Evolutionary conservation across 2,888 invertebrate species (phyloP).

Genomic region (Ornithoptera priamus): DNA sequence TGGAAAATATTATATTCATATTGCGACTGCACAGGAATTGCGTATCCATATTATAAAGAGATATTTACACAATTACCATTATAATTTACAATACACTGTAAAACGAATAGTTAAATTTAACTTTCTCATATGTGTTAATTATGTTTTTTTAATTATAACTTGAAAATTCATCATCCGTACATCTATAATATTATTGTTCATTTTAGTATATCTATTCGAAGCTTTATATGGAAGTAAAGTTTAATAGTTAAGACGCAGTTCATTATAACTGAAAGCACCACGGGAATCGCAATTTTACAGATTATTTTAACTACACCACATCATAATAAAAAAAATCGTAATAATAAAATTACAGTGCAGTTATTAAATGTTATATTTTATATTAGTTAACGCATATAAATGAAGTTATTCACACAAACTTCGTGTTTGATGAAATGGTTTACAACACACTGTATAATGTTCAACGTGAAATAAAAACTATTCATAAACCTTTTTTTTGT

Average conservation of each 20-base stretch:
- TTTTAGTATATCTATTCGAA: background rate
- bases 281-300: conserved; percentile 43
- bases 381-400: too few species aligned
- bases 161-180: background rate
- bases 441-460: background rate
- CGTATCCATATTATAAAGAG: conserved; percentile 2
- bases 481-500: background rate
- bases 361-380: too few species aligned
- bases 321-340: too few species aligned
- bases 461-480: background rate
- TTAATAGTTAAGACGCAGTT: conserved; percentile 43
- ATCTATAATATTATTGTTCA: background rate
- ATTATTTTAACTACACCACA: background rate
- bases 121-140: too few species aligned
- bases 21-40: background rate
- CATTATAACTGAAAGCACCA: conserved; percentile 63
- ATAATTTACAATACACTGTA: background rate
- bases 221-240: background rate
- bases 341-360: too few species aligned
- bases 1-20: conserved; percentile 3
- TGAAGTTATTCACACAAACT: too few species aligned
- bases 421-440: background rate
- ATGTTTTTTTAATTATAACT: too few species aligned
- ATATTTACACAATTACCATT: conserved; percentile 16
- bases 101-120: background rate